Percentiles rank a stretch among this genome's conserved stretches.
phyloP scores from a whole-genome alignment of 2,113 vertebrate species.

The Noctilio leporinus region DNA sequence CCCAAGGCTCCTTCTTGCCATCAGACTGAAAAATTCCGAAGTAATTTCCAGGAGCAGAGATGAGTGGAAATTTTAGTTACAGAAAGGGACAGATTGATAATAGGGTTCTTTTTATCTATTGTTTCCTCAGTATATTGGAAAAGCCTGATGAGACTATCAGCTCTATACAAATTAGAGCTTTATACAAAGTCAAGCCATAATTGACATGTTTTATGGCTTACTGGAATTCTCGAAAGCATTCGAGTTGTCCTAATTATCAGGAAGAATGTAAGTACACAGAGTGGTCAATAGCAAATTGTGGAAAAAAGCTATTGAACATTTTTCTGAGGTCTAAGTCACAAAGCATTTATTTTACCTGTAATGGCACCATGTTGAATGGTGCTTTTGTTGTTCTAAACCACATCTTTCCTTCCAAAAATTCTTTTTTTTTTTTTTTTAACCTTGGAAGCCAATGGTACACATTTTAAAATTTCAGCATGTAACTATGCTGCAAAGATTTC shows the following conservation, averaged over 20 bases:
- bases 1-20: neutral
- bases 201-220: neutral
- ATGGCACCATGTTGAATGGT: neutral
- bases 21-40: neutral
- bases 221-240: neutral
- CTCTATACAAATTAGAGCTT: neutral
- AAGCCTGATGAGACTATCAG: neutral
- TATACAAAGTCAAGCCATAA: neutral
- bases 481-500: neutral
- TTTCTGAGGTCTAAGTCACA: neutral
- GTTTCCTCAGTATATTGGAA: neutral
- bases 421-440: neutral
- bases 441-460: neutral
- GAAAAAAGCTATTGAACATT: neutral
- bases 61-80: neutral
- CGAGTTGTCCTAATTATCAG: neutral
- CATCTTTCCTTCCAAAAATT: neutral
- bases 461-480: neutral
- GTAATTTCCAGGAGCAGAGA: slow-evolving; percentile 11
- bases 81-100: neutral
- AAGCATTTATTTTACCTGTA: slow-evolving; percentile 2
- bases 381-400: neutral
- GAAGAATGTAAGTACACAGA: neutral
- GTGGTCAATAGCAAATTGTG: neutral
- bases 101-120: neutral